These are phyloP conservation scores for Rhagologus leucostigma DNA, from an alignment of 2,113 vertebrate genomes.

Conservation along the genomic window DNA sequence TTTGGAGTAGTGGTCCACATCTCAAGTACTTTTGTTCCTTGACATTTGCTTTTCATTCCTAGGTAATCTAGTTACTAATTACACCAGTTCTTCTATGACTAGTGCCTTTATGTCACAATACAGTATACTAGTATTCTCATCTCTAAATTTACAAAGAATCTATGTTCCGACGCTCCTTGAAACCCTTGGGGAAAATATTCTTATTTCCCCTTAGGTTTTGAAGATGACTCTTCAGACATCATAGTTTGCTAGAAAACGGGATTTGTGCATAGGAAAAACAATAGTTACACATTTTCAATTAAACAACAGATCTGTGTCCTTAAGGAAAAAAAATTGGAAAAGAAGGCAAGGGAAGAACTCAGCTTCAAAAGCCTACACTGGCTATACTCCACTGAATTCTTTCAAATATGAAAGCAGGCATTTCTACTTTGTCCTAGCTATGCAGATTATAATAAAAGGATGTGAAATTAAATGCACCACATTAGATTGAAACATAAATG, in stretches of 20 bases:
- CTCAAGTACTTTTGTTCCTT: not conserved
- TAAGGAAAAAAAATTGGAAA: not conserved
- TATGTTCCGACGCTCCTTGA: not conserved
- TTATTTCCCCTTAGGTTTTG: not conserved
- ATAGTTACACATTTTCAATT: not conserved
- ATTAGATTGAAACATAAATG: not conserved
- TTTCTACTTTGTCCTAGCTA: not conserved
- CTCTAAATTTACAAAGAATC: not conserved
- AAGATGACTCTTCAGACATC: not conserved
- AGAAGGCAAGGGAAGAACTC: not conserved
- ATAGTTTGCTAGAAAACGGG: not conserved
- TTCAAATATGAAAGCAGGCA: not conserved
- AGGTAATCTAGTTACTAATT: not conserved
- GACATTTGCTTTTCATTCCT: not conserved
- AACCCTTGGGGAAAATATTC: not conserved
- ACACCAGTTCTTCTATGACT: not conserved
- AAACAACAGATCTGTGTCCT: not conserved
- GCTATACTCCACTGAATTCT: not conserved
- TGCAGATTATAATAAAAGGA: not conserved
- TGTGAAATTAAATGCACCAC: not conserved
- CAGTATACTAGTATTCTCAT: fast-evolving
- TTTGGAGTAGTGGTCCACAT: not conserved
- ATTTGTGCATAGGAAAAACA: not conserved
- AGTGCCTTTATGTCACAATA: not conserved
- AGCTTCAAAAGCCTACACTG: not conserved